Evolutionary conservation across 2,113 vertebrate species (phyloP), one percentile per base, ranked within the genome.

Genomic region (Chaenocephalus aceratus): DNA sequence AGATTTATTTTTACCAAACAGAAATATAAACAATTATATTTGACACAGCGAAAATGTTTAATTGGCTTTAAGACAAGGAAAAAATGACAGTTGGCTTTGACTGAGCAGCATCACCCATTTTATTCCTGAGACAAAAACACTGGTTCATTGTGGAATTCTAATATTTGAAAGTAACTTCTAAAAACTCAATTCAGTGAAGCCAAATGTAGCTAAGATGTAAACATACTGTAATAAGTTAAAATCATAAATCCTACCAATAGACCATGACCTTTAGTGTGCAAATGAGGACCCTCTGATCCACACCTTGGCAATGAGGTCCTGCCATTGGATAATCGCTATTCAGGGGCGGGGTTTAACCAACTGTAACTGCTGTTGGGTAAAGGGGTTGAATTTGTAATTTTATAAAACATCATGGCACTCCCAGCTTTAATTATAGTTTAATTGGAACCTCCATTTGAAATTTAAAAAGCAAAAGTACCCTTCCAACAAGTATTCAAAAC

Each of bases 101-200:
- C 72, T 18, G 48, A 86, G 77, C 81, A 84, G 88, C 70, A 82
- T 57, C 64, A 81, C 62, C 61, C 26, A 59, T 67, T 30, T 81
- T 64, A 76, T 90, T 88, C 89, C 91, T 90, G 89, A 93, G 88
- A 88, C 72, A 82, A 80, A 67, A 85, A 84, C 61, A 83, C 72
- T 82, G 69, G 59, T 77, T 81, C 65, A 73, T 14, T 30, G 21
- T 70, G 44, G 45, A 75, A 84, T 65, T 79, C 1, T 78, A 70
- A 72, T 46, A 68, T 8, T 54, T 9, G 66, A 74, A 72, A 59
- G 48, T 53, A 2, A 1, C 57, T 34, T 53, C 21, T 63, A 62
- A 46, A 71, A 56, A 61, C 16, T 8, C 11, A 77, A 71, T 8
- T 74, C 26, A 74, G 18, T 57, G 54, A 78, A 23, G 64, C 21